Evolutionary conservation across 1,140 invertebrate species (phyloP), one percentile per base, ranked within the genome.

Genomic region (Apis florea): DNA sequence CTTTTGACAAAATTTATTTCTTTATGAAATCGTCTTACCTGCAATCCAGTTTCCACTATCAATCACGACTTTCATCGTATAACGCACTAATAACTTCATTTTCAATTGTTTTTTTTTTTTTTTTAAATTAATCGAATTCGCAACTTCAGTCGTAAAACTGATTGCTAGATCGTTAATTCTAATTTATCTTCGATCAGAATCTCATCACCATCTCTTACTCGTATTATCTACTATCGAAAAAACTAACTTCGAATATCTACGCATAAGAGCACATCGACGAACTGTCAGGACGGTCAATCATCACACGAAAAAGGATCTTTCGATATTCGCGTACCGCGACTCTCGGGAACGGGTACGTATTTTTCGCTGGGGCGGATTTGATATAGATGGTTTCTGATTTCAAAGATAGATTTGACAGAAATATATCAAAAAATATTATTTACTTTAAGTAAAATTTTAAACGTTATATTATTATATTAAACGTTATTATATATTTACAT

Each of bases 261-360:
- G 83, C 85, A 73, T 87, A 87, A 88, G 86, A 88, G 86, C 85
- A 87, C 86, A 88, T 87, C 79, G 86, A 87, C 83, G 64, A 85
- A 88, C 85, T 88, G 83, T 87, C 79, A 87, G 86, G 86, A 88
- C 86, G 86, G 86, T 88, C 85, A 86, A 86, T 74, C 86, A 85
- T 86, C 84, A 85, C 81, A 83, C 81, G 86, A 87, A 87, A 86
- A 73, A 82, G 76, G 78, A 74, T 71, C 53, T 68, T 61, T 68
- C 69, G 69, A 67, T 77, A 86, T 61, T 87, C 82, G 85, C 67
- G 78, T 66, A 79, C 54, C 86, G 82, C 73, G 85, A 84, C 75
- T 87, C 85, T 79, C 83, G 82, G 82, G 82, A 87, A 84, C 77
- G 78, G 77, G 70, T 71, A 76, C 74, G 81, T 67, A 61, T 59